Evolutionary conservation across 2,113 vertebrate species (phyloP), one percentile per base, ranked within the genome.

Genomic region (Cygnus atratus): DNA sequence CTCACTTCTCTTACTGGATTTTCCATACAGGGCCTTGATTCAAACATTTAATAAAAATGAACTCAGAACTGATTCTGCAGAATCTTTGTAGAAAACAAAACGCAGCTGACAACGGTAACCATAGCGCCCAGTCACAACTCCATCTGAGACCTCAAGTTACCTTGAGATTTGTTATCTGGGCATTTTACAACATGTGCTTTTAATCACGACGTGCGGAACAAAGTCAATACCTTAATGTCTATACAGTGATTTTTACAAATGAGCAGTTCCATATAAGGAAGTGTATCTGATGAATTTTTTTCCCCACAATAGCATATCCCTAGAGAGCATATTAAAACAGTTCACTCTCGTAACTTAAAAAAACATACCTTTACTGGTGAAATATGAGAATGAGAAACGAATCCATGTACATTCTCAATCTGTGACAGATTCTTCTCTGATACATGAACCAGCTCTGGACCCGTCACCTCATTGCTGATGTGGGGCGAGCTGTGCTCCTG

Each of bases 351-450:
- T 24, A 61, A 90, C 44, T 37, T 80, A 6, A 29, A 35, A 73
- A 78, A 41, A 39, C 97, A 84, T 99, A 99, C 99, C 99, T 99
- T 99, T 97, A 99, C 96, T n/a, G 99, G 99, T 13, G 99, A 99
- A 98, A 99, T 99, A 95, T 99, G 99, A 65, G 99, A 98, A 79
- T 99, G 99, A 62, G 98, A 98, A 95, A 99, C 99, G 94, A 98
- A 99, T 89, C 99, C 99, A 85, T 99, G 99, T 43, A 99, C 98
- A 39, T 98, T 99, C 95, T 99, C 99, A 55, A 99, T 98, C 96
- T 99, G 98, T 31, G 99, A 99, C 14, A 99, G 97, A 96, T 98
- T 99, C 98, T 99, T 99, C 97, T 99, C 99, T 0, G 99, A 99
- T 26, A 99, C 98, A 43, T 99, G 99, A 92, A 99, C 99, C 86